A percentile compares a stretch with the other conserved stretches of the same genome.
These are phyloP conservation scores for Elmis aenea DNA, from an alignment of 2,888 invertebrate species.

Conservation along the genomic window DNA sequence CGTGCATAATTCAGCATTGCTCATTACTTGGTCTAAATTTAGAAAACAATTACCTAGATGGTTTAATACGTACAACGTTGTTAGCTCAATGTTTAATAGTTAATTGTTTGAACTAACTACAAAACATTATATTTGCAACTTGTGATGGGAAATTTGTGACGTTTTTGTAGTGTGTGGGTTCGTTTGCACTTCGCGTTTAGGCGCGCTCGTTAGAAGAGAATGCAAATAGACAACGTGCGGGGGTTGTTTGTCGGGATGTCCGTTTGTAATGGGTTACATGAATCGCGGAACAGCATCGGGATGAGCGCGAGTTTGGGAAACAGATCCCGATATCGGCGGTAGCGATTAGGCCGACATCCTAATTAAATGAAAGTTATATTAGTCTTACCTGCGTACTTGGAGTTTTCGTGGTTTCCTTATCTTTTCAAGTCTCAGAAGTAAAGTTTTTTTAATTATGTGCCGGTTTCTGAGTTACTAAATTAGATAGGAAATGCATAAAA, in stretches of 20 bases:
- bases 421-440: too few species aligned
- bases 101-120: slow-evolving; percentile 18
- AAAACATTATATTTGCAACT: slow-evolving; percentile 20
- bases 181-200: slow-evolving; percentile 11
- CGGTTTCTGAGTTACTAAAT: too few species aligned
- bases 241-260: too few species aligned
- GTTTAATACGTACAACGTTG: slow-evolving; percentile 16
- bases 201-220: slow-evolving; percentile 8
- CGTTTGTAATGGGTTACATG: too few species aligned
- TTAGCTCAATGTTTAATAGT: slow-evolving; percentile 15
- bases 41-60: slow-evolving; percentile 15
- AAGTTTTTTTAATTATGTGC: too few species aligned
- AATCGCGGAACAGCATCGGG: too few species aligned
- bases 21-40: too few species aligned
- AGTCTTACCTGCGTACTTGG: slow-evolving; percentile 10
- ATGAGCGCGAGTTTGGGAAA: too few species aligned
- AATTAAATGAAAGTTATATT: slow-evolving; percentile 21
- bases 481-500: too few species aligned
- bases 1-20: too few species aligned
- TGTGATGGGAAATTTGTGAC: too few species aligned
- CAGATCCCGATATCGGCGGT: slow-evolving; percentile 16
- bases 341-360: slow-evolving; percentile 18
- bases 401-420: slow-evolving; percentile 8
- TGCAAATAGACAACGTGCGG: slow-evolving; percentile 10
- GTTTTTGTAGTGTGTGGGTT: too few species aligned